phyloP scores from a whole-genome alignment of 2,113 vertebrate species.

The Gavialis gangeticus region DNA sequence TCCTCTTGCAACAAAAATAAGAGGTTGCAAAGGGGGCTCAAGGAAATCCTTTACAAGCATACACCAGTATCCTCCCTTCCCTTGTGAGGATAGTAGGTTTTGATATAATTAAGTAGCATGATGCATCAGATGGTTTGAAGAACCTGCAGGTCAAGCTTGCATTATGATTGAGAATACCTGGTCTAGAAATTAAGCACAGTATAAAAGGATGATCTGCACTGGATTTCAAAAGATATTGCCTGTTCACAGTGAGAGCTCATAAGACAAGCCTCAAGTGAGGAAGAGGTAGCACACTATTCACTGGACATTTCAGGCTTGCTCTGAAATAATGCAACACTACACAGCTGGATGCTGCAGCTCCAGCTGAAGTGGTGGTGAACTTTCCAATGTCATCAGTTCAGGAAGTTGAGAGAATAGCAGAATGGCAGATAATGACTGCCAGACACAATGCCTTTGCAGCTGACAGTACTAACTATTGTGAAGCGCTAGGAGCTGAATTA shows the following conservation, averaged over 20 bases:
- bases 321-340: not conserved
- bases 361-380: not conserved
- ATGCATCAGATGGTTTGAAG: not conserved
- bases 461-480: not conserved
- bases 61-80: not conserved
- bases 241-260: rapidly evolving
- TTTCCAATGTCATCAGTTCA: not conserved
- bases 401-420: not conserved
- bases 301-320: rapidly evolving
- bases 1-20: not conserved
- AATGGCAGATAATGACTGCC: rapidly evolving
- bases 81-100: not conserved
- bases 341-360: not conserved
- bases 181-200: not conserved
- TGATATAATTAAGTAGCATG: not conserved
- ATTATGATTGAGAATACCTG: not conserved
- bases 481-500: rapidly evolving
- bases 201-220: not conserved
- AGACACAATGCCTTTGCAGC: not conserved
- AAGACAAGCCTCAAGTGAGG: rapidly evolving
- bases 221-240: not conserved
- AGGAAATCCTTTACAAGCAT: not conserved
- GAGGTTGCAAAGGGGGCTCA: not conserved
- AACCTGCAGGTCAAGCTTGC: rapidly evolving
- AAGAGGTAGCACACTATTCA: rapidly evolving